These are phyloP conservation scores for Coturnix japonica DNA, from an alignment of 2,113 vertebrate species.

Conservation along the genomic window DNA sequence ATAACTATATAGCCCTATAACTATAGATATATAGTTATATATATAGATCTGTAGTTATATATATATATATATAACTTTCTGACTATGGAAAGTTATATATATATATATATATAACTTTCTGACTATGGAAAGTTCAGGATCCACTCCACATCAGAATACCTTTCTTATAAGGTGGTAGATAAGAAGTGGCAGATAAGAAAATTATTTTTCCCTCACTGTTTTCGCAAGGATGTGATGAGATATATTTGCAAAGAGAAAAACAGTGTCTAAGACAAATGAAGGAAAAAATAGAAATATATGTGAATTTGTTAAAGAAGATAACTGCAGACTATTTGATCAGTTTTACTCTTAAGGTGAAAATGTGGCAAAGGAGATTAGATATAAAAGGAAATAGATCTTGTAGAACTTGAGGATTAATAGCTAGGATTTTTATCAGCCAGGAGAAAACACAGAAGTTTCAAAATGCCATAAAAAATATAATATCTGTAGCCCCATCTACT, in stretches of 20 bases:
- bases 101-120: no score
- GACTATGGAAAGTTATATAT: no score
- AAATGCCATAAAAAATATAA: not conserved
- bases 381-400: not conserved
- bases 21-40: no score
- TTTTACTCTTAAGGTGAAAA: not conserved
- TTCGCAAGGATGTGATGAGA: rapidly evolving
- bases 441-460: not conserved
- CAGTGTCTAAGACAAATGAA: not conserved
- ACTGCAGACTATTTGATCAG: not conserved
- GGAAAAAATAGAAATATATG: not conserved
- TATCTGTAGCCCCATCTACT: slow-evolving; percentile 40
- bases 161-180: not conserved
- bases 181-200: not conserved
- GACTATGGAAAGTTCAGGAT: not conserved
- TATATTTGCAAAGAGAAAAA: not conserved
- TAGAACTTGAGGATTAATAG: not conserved
- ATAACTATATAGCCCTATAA: no score
- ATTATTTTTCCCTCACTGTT: not conserved
- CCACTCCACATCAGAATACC: not conserved
- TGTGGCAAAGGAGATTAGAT: not conserved
- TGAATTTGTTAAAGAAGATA: not conserved
- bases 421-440: not conserved
- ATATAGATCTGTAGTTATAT: no score
- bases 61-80: no score